Percentiles rank a stretch among this genome's conserved stretches.
phyloP scores from a whole-genome alignment of 35 echinoderm and acorn worm species.

The Heliocidaris tuberculata region DNA sequence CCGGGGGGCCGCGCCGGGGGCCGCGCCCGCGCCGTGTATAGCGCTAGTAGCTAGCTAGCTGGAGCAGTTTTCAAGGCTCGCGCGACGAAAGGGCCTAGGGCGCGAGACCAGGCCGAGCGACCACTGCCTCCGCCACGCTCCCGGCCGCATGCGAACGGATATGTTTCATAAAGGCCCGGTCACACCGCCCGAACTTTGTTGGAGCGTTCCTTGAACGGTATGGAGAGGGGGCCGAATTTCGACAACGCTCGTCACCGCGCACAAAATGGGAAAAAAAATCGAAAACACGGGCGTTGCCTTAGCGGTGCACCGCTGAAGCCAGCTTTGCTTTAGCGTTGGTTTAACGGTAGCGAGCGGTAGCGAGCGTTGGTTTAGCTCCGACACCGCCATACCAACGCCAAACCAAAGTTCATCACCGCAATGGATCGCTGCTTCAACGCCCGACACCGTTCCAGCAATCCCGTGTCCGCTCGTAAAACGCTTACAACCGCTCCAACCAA shows the following conservation, averaged over 20 bases:
- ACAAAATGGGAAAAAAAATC: conserved; percentile 16
- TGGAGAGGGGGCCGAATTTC: conserved; percentile 29
- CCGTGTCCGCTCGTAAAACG: conserved; percentile 33
- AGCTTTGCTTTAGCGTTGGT: not conserved
- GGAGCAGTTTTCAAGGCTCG: no score
- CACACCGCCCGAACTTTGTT: conserved; percentile 31
- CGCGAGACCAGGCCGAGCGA: no score
- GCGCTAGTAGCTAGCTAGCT: no score
- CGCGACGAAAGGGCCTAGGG: no score
- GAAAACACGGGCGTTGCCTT: conserved; percentile 35
- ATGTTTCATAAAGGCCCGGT: conserved; percentile 27
- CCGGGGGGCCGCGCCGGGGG: no score
- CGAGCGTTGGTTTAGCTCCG: conserved; percentile 7
- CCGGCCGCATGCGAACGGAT: no score
- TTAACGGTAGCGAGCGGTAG: conserved; percentile 27
- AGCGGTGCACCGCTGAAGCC: conserved; percentile 22
- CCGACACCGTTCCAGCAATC: conserved; percentile 35
- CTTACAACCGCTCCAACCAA: not conserved
- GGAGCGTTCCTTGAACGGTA: conserved; percentile 34
- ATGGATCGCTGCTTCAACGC: conserved; percentile 42
- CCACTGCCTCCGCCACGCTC: no score
- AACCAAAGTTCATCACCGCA: conserved; percentile 37
- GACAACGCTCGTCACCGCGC: conserved; percentile 22
- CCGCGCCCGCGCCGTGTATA: no score
- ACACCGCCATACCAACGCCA: conserved; percentile 26